Evolutionary conservation across 2,797 vertebrate species (phyloP).

Genomic region (Cuniculus paca): DNA sequence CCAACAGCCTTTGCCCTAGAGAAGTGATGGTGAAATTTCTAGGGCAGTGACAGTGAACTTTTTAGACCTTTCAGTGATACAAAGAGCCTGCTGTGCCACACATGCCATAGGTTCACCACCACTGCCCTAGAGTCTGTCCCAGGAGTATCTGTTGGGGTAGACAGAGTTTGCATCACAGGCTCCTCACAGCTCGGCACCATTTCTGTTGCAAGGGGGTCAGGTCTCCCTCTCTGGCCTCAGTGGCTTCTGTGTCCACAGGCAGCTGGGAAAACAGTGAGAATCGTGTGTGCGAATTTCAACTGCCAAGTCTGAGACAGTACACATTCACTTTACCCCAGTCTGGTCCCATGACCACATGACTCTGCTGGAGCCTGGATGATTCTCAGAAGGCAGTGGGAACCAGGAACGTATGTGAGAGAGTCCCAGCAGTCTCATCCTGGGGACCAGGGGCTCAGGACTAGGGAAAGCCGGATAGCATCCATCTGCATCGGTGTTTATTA

Average conservation of each 20-base stretch:
- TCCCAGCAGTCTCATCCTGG: background rate
- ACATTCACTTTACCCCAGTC: fast-evolving
- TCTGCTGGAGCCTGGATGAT: background rate
- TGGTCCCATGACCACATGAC: background rate
- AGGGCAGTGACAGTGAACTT: too few species aligned
- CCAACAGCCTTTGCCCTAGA: background rate
- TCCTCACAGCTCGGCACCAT: background rate
- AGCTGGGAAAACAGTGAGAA: background rate
- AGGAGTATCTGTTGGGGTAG: background rate
- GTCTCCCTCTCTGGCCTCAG: background rate
- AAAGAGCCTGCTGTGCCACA: background rate
- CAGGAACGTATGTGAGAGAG: background rate
- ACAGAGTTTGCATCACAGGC: background rate
- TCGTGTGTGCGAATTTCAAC: background rate
- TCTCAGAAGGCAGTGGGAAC: background rate
- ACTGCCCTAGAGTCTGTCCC: background rate
- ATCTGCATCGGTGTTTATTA: background rate
- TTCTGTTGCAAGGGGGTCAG: fast-evolving
- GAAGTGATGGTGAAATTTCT: background rate
- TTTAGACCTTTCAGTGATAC: background rate
- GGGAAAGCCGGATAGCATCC: background rate
- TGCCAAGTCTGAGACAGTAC: background rate
- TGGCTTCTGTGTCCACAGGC: background rate
- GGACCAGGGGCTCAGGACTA: background rate
- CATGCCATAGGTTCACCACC: background rate